Base-by-base conservation (phyloP, 2,888 invertebrate genomes). In the Halictus quadricinctus region DNA sequence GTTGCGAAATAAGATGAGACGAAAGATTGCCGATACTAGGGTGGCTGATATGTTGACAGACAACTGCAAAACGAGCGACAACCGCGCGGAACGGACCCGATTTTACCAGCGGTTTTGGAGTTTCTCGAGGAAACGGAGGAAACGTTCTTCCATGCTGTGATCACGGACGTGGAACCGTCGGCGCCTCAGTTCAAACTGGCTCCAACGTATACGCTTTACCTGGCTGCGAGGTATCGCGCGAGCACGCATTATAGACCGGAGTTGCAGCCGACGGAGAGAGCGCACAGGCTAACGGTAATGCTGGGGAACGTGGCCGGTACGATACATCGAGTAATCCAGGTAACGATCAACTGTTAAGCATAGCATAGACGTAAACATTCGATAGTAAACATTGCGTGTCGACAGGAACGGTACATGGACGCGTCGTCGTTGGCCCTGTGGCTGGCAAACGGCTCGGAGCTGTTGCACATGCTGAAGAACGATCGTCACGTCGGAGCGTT, bases 371-470 rank as follows among this genome's bases (percentile, higher is more conserved):
- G 36, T 29, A 29, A 18, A 29, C 8, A 36, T 66, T 36, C 36
- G 21, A 36, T 36, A 25, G 13, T n/a, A n/a, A n/a, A n/a, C n/a
- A 21, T 7, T 10, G 6, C 36, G 36, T 25, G 12, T 92, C 95
- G 10, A 0, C 94, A 97, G 96, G 98, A 98, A 92, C 96, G 98
- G 82, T 97, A 98, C 94, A 96, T 97, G 85, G 98, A 98, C 93
- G 97, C 98, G 0, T 97, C 97, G 36, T 97, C 97, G 10, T 96
- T 98, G 90, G 98, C 98, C 1, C 98, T 99, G 93, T 99, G 99
- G 99, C 96, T 99, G 96, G 99, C 99, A 21, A 99, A 99, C 94
- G 97, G 99, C 18, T 99, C 99, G 66, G 99, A 99, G 95, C 95
- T 99, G 81, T 95, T 99, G 75, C 98, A 99, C 95, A 99, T 99